Conservation (phyloP, 1,140 invertebrate genomes). For the Lucilia cuprina region DNA sequence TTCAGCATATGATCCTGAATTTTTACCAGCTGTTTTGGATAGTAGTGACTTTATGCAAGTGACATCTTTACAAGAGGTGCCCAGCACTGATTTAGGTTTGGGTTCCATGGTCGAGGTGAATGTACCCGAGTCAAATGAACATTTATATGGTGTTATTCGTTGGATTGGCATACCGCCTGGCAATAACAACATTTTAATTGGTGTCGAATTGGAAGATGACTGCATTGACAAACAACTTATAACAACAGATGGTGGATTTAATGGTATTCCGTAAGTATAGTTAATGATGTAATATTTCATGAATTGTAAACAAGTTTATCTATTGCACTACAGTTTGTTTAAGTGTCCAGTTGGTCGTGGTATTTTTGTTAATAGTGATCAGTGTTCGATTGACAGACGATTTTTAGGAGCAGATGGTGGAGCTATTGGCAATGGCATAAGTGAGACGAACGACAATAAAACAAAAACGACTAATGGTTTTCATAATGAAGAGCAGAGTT, state of each 20-base stretch:
- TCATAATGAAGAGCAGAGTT: constrained; percentile 47
- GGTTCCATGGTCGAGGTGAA: constrained; percentile 79
- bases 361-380: constrained; percentile 78
- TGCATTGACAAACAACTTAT: constrained; percentile 67
- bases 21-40: constrained; percentile 18
- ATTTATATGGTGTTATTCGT: constrained; percentile 80
- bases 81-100: constrained; percentile 69
- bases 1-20: constrained; percentile 35
- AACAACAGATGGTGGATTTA: constrained; percentile 79
- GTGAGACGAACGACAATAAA: constrained; percentile 37
- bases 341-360: constrained; percentile 66
- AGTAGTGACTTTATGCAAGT: constrained; percentile 38
- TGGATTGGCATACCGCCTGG: constrained; percentile 76
- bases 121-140: constrained; percentile 51
- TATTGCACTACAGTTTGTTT: constrained; percentile 34
- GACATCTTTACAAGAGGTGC: constrained; percentile 43
- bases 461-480: background rate
- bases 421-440: constrained; percentile 30
- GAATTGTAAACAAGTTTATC: background rate
- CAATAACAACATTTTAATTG: constrained; percentile 63
- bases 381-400: constrained; percentile 79
- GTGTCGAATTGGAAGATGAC: constrained; percentile 77
- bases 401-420: constrained; percentile 70
- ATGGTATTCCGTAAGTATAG: constrained; percentile 63
- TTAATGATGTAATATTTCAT: background rate